phyloP scores from a whole-genome alignment of 2,888 invertebrate species.

The Netelia melanura region DNA sequence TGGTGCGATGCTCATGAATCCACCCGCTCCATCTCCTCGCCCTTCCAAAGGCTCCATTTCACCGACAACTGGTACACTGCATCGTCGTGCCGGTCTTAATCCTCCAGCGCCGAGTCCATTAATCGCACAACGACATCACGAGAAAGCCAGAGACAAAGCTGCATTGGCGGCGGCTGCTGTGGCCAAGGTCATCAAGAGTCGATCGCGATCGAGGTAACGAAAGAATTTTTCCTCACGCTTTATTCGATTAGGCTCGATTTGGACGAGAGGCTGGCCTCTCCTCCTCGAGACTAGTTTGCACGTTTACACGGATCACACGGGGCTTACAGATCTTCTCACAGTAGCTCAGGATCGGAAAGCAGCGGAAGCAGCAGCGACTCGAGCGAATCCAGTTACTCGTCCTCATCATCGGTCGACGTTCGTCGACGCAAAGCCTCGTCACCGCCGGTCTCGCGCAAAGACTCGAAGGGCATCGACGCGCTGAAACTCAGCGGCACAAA shows the following conservation, averaged over 20 bases:
- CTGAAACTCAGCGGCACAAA: constrained; percentile 88
- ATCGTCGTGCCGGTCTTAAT: constrained; percentile 82
- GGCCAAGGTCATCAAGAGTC: constrained; percentile 83
- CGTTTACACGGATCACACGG: background rate
- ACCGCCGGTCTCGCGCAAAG: constrained; percentile 83
- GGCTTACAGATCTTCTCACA: constrained; percentile 84
- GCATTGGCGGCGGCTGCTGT: constrained; percentile 82
- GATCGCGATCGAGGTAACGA: constrained; percentile 82
- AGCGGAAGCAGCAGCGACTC: constrained; percentile 87
- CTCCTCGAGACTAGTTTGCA: background rate
- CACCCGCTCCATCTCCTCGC: constrained; percentile 88
- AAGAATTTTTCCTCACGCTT: background rate
- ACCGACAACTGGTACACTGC: constrained; percentile 82
- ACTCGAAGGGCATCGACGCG: constrained; percentile 87
- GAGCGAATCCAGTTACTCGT: constrained; percentile 86
- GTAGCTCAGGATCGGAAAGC: constrained; percentile 86
- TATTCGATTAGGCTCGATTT: constrained; percentile 9
- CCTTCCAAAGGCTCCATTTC: constrained; percentile 85
- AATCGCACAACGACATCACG: constrained; percentile 79
- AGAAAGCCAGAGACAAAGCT: constrained; percentile 80
- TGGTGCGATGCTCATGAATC: constrained; percentile 90
- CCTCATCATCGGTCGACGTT: constrained; percentile 85
- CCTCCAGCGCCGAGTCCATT: constrained; percentile 83
- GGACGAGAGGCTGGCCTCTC: background rate
- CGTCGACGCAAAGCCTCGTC: constrained; percentile 85